phyloP scores from a whole-genome alignment of 2,797 vertebrate genomes.

The Synaphobranchus kaupii region DNA sequence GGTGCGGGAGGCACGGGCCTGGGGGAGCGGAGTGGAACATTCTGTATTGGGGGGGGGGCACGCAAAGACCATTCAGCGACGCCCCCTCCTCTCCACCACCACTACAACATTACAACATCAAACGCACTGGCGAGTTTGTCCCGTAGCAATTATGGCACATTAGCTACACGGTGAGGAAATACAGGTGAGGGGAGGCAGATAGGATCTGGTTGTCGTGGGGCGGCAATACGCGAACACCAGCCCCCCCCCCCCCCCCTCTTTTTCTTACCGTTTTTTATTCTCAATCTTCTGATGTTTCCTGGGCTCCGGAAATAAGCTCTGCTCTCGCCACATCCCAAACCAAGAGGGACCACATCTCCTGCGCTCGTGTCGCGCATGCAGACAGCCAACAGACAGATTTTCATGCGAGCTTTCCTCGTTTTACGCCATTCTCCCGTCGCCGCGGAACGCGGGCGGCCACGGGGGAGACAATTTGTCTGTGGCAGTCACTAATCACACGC shows the following conservation, averaged over 20 bases:
- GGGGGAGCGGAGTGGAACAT: conserved; percentile 13
- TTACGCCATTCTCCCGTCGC: background rate
- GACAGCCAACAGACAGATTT: background rate
- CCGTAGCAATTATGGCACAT: conserved; percentile 24
- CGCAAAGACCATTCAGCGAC: too few species aligned
- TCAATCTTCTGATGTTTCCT: background rate
- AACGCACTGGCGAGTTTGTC: background rate
- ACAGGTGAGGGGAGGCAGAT: conserved; percentile 12
- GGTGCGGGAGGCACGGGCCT: conserved; percentile 21
- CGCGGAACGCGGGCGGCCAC: background rate
- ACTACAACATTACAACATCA: conserved; percentile 3
- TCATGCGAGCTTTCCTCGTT: background rate
- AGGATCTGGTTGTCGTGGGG: background rate
- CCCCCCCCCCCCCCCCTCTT: background rate
- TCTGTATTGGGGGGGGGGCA: background rate
- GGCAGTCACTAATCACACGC: conserved; percentile 49
- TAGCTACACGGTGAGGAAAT: background rate
- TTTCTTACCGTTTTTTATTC: background rate
- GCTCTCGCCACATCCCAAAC: background rate
- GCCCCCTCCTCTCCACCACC: background rate
- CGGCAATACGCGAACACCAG: too few species aligned
- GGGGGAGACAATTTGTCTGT: conserved; percentile 49
- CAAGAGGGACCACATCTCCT: conserved; percentile 20
- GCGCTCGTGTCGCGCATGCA: background rate
- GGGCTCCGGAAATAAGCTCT: background rate